Evolutionary conservation across 23 tunicate species (phyloP), one percentile per base, ranked within the genome.

Genomic region (Botrylloides violaceus): DNA sequence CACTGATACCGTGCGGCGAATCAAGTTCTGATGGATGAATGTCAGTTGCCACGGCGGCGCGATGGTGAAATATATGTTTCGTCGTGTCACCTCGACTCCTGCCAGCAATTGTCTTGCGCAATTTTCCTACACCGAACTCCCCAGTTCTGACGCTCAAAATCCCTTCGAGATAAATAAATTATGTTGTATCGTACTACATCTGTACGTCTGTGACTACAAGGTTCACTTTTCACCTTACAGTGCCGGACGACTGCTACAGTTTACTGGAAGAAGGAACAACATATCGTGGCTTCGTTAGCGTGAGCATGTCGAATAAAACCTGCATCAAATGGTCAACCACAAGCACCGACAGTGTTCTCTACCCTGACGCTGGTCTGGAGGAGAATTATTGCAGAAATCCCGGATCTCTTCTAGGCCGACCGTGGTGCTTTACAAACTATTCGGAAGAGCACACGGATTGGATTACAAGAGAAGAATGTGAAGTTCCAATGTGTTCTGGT

Each of bases 301-400:
- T 21, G 6, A 66, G 60, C 23, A 26, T 30, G 2, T 64, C 77
- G 3, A 83, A 78, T 3, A 7, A 29, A 4, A 27, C 72, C 6
- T 85, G 94, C 61, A n/a, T 85, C 22, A 37, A 48, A 4, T 85
- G 94, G 94, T 34, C 66, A 1, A 22, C 35, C 4, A 85, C 94
- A 2, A 66, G 77, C 27, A 71, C 78, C 36, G 75, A 79, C 47
- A 33, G 66, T 37, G 64, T 59, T 32, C 84, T 85, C 25, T 79
- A 80, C 47, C 94, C 94, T 3, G 64, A 85, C 25, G 84, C 94
- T 1, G 84, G 84, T 2, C 81, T 85, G 31, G 81, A 73, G 33
- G 22, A 65, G 28, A 85, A 85, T 65, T 85, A 73, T 49, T 85
- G 94, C 65, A 56, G 94, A 37, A 85, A 85, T 72, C 94, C 94